Base-by-base conservation (phyloP, 2,797 vertebrate genomes). In the Hoplostethus mediterraneus region DNA sequence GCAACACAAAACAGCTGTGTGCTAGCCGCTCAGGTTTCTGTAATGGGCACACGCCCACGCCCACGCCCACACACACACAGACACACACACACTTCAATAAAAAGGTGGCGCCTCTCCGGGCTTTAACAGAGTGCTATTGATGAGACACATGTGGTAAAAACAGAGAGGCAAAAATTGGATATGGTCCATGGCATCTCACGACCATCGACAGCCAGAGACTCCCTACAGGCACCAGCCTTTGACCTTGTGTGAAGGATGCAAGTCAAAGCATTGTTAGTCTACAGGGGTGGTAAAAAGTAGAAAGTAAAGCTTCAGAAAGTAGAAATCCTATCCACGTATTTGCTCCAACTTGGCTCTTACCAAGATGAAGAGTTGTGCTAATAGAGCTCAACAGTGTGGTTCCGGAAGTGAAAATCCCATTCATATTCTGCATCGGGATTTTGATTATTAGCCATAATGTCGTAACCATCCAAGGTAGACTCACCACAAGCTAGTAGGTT, bases 81-180 rank as follows among this genome's bases (percentile, higher is more conserved):
- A 59, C 54, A 56, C 74, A 59, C 73, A 49, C 68, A 55, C 69
- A 55, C 63, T 56, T 63, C 21, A 21, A 74, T 67, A 79, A 55
- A 63, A 60, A 60, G 55, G 77, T 74, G 71, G 71, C 44, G 67
- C 28, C 63, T 67, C 63, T 67, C 56, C 54, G 60, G 72, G 77
- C 67, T 76, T 72, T 53, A 73, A 74, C 33, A 58, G 73, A 79
- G 69, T 49, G 45, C 70, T 73, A 72, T 67, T 65, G 70, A 85
- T 79, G 71, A 83, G 61, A 73, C 58, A 60, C 79, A 63, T 71
- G 63, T 68, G 65, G 74, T 45, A 73, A 75, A 78, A 33, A 71
- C 36, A 53, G 36, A 65, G 62, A 77, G 16, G 31, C 36, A 42
- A 62, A 64, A 84, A 73, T 66, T 64, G 64, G 63, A 81, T 71